Percentiles rank a stretch among this genome's conserved stretches.
phyloP scores from a whole-genome alignment of 2,888 invertebrate genomes.

The Drosophila eohydei region DNA sequence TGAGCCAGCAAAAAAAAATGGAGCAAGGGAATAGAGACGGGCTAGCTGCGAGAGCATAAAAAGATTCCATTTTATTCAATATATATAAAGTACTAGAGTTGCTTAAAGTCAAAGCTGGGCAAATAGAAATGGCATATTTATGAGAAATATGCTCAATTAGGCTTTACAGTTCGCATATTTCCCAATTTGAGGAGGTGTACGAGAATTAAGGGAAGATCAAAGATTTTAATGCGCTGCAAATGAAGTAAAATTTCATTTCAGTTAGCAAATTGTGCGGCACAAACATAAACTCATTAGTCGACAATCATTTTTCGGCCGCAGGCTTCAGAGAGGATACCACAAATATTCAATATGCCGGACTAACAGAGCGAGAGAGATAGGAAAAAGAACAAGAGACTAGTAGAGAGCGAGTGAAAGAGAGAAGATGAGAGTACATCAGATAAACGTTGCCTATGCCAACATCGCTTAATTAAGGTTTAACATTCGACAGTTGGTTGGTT shows the following conservation, averaged over 20 bases:
- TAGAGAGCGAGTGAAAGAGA: neutral
- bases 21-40: neutral
- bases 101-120: neutral
- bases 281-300: constrained; percentile 70
- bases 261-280: constrained; percentile 45
- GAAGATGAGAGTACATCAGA: constrained; percentile 31
- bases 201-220: neutral
- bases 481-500: constrained; percentile 32
- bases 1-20: constrained; percentile 54
- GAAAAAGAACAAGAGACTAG: neutral
- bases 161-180: neutral
- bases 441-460: constrained; percentile 39
- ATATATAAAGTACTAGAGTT: neutral
- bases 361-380: neutral
- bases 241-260: constrained; percentile 30
- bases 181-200: neutral
- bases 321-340: constrained; percentile 8
- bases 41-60: neutral
- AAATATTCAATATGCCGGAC: constrained; percentile 65
- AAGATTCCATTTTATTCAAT: neutral
- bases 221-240: constrained; percentile 16
- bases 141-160: neutral
- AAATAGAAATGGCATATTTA: too few species aligned
- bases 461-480: constrained; percentile 70
- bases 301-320: constrained; percentile 41